Base-by-base conservation (phyloP, 2,888 invertebrate species). In the Agrotis puta region DNA sequence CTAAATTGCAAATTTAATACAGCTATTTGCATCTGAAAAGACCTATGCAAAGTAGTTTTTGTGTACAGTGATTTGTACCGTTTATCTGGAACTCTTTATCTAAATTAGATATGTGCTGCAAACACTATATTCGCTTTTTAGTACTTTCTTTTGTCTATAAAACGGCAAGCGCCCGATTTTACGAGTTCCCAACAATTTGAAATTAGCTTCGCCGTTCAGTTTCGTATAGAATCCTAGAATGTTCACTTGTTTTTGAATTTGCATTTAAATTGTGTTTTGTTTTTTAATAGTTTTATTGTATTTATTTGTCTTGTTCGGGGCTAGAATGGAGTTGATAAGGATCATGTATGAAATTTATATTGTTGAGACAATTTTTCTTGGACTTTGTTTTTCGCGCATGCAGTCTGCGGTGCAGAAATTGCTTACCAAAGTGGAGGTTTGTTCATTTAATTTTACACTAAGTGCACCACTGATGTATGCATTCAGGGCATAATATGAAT, bases 1-100 rank as follows among this genome's bases (percentile, higher is more conserved):
- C 92, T 92, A 94, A 95, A 95, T 94, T 94, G 94, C 94, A 94
- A 95, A 95, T 95, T 94, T 94, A 94, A 95, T 94, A 94, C 94
- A 93, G 91, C 92, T 88, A 95, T 96, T 95, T 95, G 95, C 95
- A 95, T 96, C 89, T 92, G 92, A 95, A 95, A 95, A 94, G 90
- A 91, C 93, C 91, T 89, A 90, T 92, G 92, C 90, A 91, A 90
- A 91, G 89, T 88, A 88, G 91, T 93, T 92, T 93, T 93, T 92
- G 90, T 92, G 88, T 87, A 88, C 89, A 89, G 93, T 94, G 95
- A 96, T 96, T 96, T 95, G 95, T 95, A 90, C 90, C 77, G 87
- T 89, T 92, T 95, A 95, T 95, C 94, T 94, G 66, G 87, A 89
- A 90, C 90, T 91, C 89, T 92, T 89, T 90, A 95, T 96, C 95